Evolutionary conservation across 2,797 vertebrate species (phyloP), one percentile per base, ranked within the genome.

Genomic region (Parauchenoglanis ngamensis): DNA sequence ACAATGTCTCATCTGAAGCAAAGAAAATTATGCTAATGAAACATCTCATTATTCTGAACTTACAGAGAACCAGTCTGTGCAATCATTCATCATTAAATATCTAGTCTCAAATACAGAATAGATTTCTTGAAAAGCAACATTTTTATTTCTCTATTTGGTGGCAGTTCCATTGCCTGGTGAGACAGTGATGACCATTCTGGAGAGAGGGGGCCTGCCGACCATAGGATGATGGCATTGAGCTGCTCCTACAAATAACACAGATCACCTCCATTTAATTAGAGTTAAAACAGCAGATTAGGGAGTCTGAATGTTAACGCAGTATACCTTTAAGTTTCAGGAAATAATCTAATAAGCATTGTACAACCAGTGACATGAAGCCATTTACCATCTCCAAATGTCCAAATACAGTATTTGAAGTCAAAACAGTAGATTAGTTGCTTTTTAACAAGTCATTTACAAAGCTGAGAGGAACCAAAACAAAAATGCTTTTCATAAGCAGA

Each of bases 1-100:
- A 94, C 92, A 96, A 94, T 89, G 92, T 93, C 92, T 95, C 94
- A 94, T 95, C 93, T 95, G 95, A 95, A 96, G 96, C 94, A 95
- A 89, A 92, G 93, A 93, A 95, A 95, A 95, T 96, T 95, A 95
- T 96, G 94, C 93, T 95, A 96, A 96, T 94, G 90, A 91, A 84
- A 89, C 92, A 92, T 92, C 92, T 95, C 93, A 95, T 95, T 95
- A 95, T 95, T 94, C 93, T 90, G 88, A 92, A 89, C 93, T 94
- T 92, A 86, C 90, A 93, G 90, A 80, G 91, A 94, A 95, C 94
- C 94, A 95, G 90, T 91, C 94, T 92, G 89, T 94, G 94, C 94
- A 92, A 93, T 94, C 93, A 94, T 92, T 40, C 40, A 94, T 94
- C 90, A 94, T 94, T 94, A 94, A 92, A 93, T 91, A 94, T 88